A percentile compares a stretch with the other conserved stretches of the same genome.
Evolutionary conservation across 2,113 vertebrate genomes (phyloP).

Genomic region (Ctenodactylus gundi): DNA sequence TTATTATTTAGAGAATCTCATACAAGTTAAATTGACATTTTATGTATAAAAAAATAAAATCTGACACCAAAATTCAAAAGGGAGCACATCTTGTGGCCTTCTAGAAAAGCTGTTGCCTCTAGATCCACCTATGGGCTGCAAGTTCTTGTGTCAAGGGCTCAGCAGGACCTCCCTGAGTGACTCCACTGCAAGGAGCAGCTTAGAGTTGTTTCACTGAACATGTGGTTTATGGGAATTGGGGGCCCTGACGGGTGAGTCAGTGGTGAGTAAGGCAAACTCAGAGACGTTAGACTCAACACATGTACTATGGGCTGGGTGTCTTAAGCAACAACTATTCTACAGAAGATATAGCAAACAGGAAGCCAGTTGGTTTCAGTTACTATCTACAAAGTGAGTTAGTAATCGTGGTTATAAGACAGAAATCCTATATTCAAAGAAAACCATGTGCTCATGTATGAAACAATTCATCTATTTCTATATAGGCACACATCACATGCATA

Average conservation of each 20-base stretch:
- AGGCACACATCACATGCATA: not conserved
- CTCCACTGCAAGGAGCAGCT: not conserved
- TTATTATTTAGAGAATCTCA: not conserved
- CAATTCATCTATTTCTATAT: not conserved
- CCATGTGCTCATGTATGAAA: not conserved
- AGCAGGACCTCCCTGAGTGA: not conserved
- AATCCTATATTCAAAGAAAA: not conserved
- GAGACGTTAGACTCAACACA: not conserved
- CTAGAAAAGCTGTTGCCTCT: not conserved
- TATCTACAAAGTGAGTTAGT: not conserved
- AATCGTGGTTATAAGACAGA: not conserved
- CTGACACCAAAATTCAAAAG: not conserved
- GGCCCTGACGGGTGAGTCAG: not conserved
- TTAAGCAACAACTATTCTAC: not conserved
- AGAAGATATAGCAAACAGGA: slow-evolving; percentile 47
- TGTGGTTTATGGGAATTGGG: not conserved
- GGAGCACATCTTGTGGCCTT: not conserved
- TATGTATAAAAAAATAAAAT: not conserved
- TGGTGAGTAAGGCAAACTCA: not conserved
- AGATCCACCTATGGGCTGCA: not conserved
- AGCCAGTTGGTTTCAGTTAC: slow-evolving; percentile 27
- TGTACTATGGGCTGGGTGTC: not conserved
- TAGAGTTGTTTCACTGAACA: not conserved
- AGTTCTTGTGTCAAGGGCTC: not conserved
- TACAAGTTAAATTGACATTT: not conserved